Evolutionary conservation across 2,888 invertebrate genomes (phyloP), one percentile per base, ranked within the genome.

Genomic region (Calephelis perditalis): DNA sequence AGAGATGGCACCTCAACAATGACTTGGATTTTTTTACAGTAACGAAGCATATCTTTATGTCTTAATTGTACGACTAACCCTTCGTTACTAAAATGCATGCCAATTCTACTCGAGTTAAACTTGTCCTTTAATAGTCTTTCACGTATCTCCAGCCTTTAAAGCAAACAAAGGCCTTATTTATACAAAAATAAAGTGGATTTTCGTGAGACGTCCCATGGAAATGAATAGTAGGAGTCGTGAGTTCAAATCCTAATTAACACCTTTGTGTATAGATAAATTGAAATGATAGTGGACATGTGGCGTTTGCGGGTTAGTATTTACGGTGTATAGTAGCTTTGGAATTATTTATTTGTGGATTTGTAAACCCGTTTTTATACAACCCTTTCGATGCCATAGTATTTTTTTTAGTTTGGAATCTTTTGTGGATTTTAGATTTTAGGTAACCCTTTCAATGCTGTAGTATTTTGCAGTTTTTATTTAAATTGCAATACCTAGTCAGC

Each of bases 171-270:
- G 62, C 65, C 76, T 71, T 61, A 52, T 67, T 63, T 76, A 75
- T n/a, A 0, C 7, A 0, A 3, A 8, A 26, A 40, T 73, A 79
- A 63, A 66, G 77, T 71, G 60, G 49, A 46, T 59, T 71, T 59
- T 65, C 63, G 64, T 15, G 11, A n/a, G 61, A 47, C 3, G 12
- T 36, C 46, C 35, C 59, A 44, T 35, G 64, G 58, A 68, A 70
- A 74, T 71, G 76, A 78, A 80, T 80, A 77, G 80, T 76, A 78
- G 77, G 77, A 82, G 87, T 89, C 89, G 89, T 90, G 89, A 88
- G 88, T 81, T 80, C 81, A 76, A 80, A 81, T 76, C 79, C 85
- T 90, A 90, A 90, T 90, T 90, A 90, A 90, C 89, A 89, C 90
- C 84, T 86, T 75, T 71, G 76, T 76, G 76, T 76, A 74, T 73